Evolutionary conservation across 2,113 vertebrate genomes (phyloP), one percentile per base, ranked within the genome.

Genomic region (Lota lota): DNA sequence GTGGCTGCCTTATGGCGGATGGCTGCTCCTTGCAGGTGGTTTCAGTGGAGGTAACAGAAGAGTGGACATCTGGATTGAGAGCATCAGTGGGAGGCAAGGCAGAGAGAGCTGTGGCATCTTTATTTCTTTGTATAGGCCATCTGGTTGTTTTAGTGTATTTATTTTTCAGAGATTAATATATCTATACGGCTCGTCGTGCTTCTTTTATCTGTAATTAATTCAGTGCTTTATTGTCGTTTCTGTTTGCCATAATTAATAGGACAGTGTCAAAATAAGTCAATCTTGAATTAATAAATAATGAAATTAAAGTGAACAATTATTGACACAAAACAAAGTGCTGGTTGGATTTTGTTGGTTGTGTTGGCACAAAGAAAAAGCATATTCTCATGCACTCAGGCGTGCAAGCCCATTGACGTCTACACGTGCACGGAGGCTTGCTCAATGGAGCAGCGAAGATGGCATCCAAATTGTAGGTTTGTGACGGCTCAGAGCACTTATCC

Each of bases 281-380:
- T 72, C 75, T 47, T 73, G 69, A 69, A 22, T 19, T 69, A 85
- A 85, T 88, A 81, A 86, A 88, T 72, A 51, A 51, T 10, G 56
- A 70, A 21, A 64, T 76, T 74, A 3, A 47, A 47, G 40, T 14
- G 40, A 60, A 53, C 17, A 65, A 56, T 56, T n/a, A 56, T n/a
- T 5, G n/a, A 56, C 53, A 16, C 61, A 76, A 64, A 7, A 14
- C 1, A 56, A 22, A 8, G 1, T 58, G 21, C 1, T 47, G 40
- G 4, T 2, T 65, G 40, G 40, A 47, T 47, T 47, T 47, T 47
- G 40, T 47, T 14, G 40, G 40, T 47, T 47, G 8, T 8, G 40
- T 12, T 10, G 40, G 12, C 8, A 47, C 12, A 47, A 8, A 47
- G 10, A 47, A 47, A 10, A 47, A 47, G 2, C 8, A 11, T 68